Conservation (phyloP, 2,113 vertebrate genomes). For the Eclectus roratus region DNA sequence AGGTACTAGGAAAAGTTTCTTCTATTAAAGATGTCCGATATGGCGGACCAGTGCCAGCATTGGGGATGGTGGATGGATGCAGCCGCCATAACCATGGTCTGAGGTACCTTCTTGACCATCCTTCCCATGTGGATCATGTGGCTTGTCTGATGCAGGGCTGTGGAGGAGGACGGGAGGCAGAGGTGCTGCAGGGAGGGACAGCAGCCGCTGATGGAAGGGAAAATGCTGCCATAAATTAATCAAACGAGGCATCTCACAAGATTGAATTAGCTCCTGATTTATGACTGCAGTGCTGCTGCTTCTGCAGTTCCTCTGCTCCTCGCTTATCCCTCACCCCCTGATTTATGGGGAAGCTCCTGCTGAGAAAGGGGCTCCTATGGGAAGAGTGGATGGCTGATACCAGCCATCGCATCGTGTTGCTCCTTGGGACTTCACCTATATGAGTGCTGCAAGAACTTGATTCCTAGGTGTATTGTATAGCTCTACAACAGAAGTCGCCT, state of each 20-base stretch:
- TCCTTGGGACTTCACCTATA: neutral
- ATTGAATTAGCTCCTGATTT: constrained; percentile 82
- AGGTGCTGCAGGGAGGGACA: constrained; percentile 13
- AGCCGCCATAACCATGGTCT: neutral
- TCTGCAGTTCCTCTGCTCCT: constrained; percentile 48
- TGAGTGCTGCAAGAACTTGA: constrained; percentile 22
- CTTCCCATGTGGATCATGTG: neutral
- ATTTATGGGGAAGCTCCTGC: constrained; percentile 68
- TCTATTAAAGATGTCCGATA: neutral
- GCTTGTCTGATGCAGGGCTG: neutral
- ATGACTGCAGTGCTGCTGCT: constrained; percentile 65
- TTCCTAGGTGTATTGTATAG: neutral
- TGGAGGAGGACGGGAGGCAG: neutral
- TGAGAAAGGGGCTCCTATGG: neutral
- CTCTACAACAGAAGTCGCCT: neutral
- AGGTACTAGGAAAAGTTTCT: neutral
- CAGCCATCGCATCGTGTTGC: neutral
- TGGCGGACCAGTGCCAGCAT: neutral
- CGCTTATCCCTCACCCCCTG: constrained; percentile 54
- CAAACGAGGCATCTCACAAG: constrained; percentile 74
- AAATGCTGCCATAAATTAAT: constrained; percentile 79
- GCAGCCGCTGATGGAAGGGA: constrained; percentile 26
- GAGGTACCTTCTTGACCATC: neutral
- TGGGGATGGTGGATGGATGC: neutral
- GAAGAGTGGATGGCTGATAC: neutral